These are phyloP conservation scores for Psilanteris sp. DNA, from an alignment of 1,140 invertebrate species.

Conservation along the genomic window DNA sequence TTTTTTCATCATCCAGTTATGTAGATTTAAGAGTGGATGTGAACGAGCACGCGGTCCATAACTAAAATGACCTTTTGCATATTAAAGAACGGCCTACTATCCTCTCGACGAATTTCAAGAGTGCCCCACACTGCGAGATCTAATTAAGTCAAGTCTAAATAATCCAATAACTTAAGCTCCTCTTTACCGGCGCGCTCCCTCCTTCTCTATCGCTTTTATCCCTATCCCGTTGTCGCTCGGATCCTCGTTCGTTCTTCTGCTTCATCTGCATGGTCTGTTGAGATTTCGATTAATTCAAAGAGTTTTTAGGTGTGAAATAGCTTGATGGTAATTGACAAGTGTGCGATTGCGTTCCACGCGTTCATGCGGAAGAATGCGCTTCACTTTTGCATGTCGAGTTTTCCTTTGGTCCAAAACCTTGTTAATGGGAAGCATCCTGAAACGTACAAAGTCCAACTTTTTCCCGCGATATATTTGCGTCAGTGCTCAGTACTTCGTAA, in stretches of 20 bases:
- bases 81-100: constrained; percentile 61
- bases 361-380: constrained; percentile 50
- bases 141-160: constrained; percentile 64
- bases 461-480: constrained; percentile 7
- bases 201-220: constrained; percentile 3
- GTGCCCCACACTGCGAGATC: constrained; percentile 40
- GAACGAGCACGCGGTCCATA: constrained; percentile 49
- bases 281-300: constrained; percentile 64
- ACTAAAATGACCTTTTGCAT: constrained; percentile 65
- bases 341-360: constrained; percentile 53
- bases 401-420: constrained; percentile 33
- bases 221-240: not conserved
- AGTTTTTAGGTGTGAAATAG: constrained; percentile 61
- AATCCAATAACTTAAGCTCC: constrained; percentile 59
- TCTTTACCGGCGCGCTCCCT: not conserved
- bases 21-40: constrained; percentile 58
- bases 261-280: constrained; percentile 48
- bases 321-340: constrained; percentile 61
- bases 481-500: not conserved
- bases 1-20: constrained; percentile 57
- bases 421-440: constrained; percentile 34
- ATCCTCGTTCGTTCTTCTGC: constrained; percentile 17
- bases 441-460: constrained; percentile 38
- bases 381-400: constrained; percentile 39
- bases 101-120: constrained; percentile 42